phyloP scores from a whole-genome alignment of 2,113 vertebrate species.

The Poeciliopsis prolifica region DNA sequence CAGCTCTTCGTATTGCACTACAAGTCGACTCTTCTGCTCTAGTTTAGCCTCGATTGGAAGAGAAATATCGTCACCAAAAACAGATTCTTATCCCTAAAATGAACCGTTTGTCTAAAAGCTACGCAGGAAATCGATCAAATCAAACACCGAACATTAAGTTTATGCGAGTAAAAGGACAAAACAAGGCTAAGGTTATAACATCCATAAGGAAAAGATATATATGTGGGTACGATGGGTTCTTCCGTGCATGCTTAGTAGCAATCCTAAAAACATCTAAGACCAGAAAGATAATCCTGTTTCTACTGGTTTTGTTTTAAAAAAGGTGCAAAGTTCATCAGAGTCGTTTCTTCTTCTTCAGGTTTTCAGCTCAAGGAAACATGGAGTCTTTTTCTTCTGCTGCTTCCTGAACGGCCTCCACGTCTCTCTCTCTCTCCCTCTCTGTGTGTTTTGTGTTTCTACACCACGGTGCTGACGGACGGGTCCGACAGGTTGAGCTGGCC shows the following conservation, averaged over 20 bases:
- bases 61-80: constrained; percentile 45
- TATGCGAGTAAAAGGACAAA: constrained; percentile 50
- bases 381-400: constrained; percentile 22
- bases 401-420: constrained; percentile 27
- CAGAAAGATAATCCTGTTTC: constrained; percentile 19
- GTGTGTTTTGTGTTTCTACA: constrained; percentile 72
- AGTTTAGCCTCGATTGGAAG: constrained; percentile 53
- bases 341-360: constrained; percentile 15
- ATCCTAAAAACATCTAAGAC: constrained; percentile 56
- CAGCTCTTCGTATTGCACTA: constrained; percentile 60
- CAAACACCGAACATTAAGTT: constrained; percentile 62
- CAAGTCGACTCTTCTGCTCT: constrained; percentile 23
- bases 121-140: constrained; percentile 30
- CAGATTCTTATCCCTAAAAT: constrained; percentile 24
- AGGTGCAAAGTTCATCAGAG: constrained; percentile 58
- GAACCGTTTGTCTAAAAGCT: constrained; percentile 33
- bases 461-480: constrained; percentile 99
- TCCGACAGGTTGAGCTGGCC: constrained; percentile 99
- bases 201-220: constrained; percentile 58
- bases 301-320: constrained; percentile 26
- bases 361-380: constrained; percentile 23
- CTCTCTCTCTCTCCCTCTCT: constrained; percentile 17
- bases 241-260: constrained; percentile 63
- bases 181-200: constrained; percentile 46
- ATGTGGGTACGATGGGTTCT: constrained; percentile 51